Evolutionary conservation across 2,888 invertebrate genomes (phyloP), one percentile per base, ranked within the genome.

Genomic region (Itoplectis maculator): DNA sequence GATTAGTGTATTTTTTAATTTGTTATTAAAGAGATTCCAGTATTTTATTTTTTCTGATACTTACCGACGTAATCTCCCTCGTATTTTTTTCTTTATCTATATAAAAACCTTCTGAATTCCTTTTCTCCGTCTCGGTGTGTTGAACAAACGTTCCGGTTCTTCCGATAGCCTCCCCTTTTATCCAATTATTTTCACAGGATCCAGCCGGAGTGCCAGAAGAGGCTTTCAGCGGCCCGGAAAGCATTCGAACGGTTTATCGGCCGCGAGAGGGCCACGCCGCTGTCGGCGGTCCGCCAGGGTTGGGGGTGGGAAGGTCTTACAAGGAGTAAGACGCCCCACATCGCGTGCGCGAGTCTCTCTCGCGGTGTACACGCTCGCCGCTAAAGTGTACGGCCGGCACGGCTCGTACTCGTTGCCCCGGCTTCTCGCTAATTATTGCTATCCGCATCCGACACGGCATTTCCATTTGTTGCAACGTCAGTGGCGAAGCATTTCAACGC

Each of bases 141-240:
- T 13, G 11, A 18, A 15, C 47, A 68, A 29, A 18, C 29, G n/a
- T 29, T 56, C 13, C 56, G 56, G 47, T 47, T 47, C 66, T 47
- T n/a, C 23, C 35, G 13, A 23, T 23, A 66, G 54, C 29, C 73
- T n/a, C 56, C 77, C 59, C 20, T 82, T 83, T 86, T 79, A 83
- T 84, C 75, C 86, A 85, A 85, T 86, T 86, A 86, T 86, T 85
- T 87, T 85, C 82, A 81, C 82, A 80, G 65, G 80, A 77, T 75
- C 69, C 78, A 54, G 80, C 79, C 51, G n/a, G 81, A 72, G 77
- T 70, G 79, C 74, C 56, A 29, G 63, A 82, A 77, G 81, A 74
- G 70, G 83, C 85, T 86, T 86, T 86, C 82, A 86, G 79, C 75
- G 76, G 66, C 74, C 84, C 84, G 86, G 85, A 87, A 87, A 84